Conservation (phyloP, 2,888 invertebrate genomes). For the Carcina quercana region DNA sequence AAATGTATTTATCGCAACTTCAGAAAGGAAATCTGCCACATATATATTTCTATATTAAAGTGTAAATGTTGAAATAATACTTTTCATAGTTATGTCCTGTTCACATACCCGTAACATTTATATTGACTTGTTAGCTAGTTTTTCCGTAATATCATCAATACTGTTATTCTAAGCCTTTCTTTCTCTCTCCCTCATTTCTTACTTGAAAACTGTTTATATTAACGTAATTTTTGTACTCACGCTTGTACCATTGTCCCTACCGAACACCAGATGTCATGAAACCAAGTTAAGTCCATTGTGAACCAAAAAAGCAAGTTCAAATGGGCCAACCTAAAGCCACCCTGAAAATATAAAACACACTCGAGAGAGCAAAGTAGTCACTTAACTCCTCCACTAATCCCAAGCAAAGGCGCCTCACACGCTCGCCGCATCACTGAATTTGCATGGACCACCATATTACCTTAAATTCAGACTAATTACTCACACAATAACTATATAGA, state of each 20-base stretch:
- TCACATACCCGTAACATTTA: too few species aligned
- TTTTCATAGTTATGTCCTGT: too few species aligned
- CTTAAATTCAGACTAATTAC: too few species aligned
- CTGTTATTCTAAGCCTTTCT: neutral
- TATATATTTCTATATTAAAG: too few species aligned
- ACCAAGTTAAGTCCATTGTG: neutral
- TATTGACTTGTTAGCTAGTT: too few species aligned
- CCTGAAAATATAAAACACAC: constrained; percentile 20
- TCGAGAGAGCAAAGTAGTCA: constrained; percentile 33
- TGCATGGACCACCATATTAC: constrained; percentile 45
- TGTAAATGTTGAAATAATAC: too few species aligned
- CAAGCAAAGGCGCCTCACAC: constrained; percentile 34
- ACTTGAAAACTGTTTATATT: neutral
- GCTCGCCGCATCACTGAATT: constrained; percentile 51
- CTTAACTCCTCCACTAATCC: constrained; percentile 29
- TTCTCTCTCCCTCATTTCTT: neutral
- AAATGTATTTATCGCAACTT: too few species aligned
- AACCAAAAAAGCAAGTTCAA: neutral
- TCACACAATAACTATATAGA: too few species aligned
- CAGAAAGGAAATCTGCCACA: too few species aligned
- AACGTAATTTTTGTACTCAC: neutral
- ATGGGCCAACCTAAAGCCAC: neutral
- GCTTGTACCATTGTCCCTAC: neutral
- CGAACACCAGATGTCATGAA: neutral
- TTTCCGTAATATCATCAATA: too few species aligned